Evolutionary conservation across 2,888 invertebrate genomes (phyloP).

Genomic region (Clunio marinus): DNA sequence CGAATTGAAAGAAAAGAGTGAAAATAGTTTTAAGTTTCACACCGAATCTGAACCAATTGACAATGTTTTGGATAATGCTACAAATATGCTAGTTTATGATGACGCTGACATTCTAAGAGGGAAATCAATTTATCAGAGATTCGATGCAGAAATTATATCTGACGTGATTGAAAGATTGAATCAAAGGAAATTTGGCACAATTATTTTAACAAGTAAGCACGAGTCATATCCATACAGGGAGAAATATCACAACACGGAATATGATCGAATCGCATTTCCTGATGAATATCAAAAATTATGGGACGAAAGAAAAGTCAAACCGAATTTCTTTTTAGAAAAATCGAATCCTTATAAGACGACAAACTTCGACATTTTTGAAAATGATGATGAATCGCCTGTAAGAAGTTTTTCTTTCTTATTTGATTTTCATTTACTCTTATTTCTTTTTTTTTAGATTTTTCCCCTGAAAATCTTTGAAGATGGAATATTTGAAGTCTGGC

Average conservation of each 20-base stretch:
- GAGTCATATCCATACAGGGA: conserved; percentile 61
- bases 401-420: not conserved
- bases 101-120: conserved; percentile 76
- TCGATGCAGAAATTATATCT: conserved; percentile 54
- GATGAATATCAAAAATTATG: conserved; percentile 61
- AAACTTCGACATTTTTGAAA: conserved; percentile 57
- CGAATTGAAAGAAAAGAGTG: conserved; percentile 68
- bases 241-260: conserved; percentile 80
- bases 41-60: conserved; percentile 68
- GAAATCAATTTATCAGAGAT: conserved; percentile 64
- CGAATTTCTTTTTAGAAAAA: conserved; percentile 64
- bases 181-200: conserved; percentile 39
- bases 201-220: conserved; percentile 43
- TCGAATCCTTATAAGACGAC: conserved; percentile 69
- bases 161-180: not conserved
- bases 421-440: not conserved
- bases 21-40: conserved; percentile 66
- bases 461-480: conserved; percentile 59
- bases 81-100: conserved; percentile 75
- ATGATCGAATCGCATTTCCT: conserved; percentile 59
- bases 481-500: conserved; percentile 68
- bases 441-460: conserved; percentile 43
- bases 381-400: conserved; percentile 44
- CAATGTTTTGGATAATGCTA: conserved; percentile 70
- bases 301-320: conserved; percentile 56